Base-by-base conservation (phyloP, 2,888 invertebrate genomes). In the Idaea biselata region DNA sequence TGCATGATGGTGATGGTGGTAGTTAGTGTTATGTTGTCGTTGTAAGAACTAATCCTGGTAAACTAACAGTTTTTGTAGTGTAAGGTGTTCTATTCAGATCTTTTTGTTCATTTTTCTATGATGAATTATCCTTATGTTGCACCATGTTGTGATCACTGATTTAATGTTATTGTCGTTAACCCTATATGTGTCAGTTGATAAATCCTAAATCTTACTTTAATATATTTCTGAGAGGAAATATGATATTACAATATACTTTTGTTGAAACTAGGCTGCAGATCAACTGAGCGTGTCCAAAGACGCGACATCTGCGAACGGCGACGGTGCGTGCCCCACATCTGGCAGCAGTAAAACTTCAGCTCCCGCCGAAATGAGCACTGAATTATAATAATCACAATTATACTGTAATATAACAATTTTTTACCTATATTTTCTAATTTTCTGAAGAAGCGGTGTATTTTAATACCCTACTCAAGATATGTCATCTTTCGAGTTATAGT, bases 301-400 rank as follows among this genome's bases (percentile, higher is more conserved):
- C 64, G 72, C 70, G 58, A 67, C 80, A 75, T 77, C 81, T 71
- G 81, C 74, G 61, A 67, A 69, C 66, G 70, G 69, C 56, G 84
- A 78, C 58, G 69, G 74, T 66, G 73, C 73, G 61, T 70, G 72
- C 63, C 73, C 71, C 66, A 74, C 79, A 67, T 75, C 84, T 74
- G 75, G 75, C 73, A 76, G 74, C 75, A 78, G 74, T 75, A 84
- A 86, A 69, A 76, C 85, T 58, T 75, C 85, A 18, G 82, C 77
- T 59, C 72, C 83, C 53, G 93, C 94, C 66, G 95, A 95, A 90
- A 95, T 95, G 95, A 95, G 95, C 85, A 95, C 95, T 69, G 95
- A 95, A 86, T 93, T 95, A 79, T 94, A 81, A 59, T 54, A 44
- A 44, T 44, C 44, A 44, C 44, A 44, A 44, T 44, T 11, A 11